A percentile compares a stretch with the other conserved stretches of the same genome.
These are phyloP conservation scores for Bombus superbus DNA, from an alignment of 1,140 invertebrate species.

Conservation along the genomic window DNA sequence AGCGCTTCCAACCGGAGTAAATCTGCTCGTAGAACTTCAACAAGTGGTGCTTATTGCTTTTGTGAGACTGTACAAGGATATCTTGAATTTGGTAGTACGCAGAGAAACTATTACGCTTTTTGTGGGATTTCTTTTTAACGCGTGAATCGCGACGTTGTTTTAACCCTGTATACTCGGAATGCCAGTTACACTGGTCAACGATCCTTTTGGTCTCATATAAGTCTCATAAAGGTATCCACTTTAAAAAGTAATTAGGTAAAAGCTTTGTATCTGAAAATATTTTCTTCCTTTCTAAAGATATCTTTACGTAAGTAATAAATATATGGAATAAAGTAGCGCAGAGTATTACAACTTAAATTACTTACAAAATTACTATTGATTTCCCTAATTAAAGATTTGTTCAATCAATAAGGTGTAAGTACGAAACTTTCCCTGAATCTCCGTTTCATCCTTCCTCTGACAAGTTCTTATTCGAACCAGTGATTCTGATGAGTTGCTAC, in stretches of 20 bases:
- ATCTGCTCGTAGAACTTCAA: conserved; percentile 5
- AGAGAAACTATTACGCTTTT: background rate
- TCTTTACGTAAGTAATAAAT: background rate
- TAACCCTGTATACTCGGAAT: background rate
- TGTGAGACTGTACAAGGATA: background rate
- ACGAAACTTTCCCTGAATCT: background rate
- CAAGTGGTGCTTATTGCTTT: conserved; percentile 5
- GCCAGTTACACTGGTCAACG: background rate
- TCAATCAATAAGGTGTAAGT: background rate
- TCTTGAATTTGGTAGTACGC: background rate
- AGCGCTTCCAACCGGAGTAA: conserved; percentile 7
- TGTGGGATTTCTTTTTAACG: background rate
- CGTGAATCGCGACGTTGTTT: background rate
- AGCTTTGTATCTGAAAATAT: background rate
- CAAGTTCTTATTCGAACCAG: background rate
- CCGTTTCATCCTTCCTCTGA: background rate
- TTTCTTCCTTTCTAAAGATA: background rate
- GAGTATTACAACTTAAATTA: background rate
- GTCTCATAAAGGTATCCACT: background rate
- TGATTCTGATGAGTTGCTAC: background rate
- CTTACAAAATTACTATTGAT: background rate
- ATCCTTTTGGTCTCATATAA: background rate
- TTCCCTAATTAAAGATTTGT: background rate
- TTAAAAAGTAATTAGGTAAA: background rate
- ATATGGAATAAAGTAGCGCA: no score